phyloP scores from a whole-genome alignment of 2,113 vertebrate species.

The Sciurus niger region DNA sequence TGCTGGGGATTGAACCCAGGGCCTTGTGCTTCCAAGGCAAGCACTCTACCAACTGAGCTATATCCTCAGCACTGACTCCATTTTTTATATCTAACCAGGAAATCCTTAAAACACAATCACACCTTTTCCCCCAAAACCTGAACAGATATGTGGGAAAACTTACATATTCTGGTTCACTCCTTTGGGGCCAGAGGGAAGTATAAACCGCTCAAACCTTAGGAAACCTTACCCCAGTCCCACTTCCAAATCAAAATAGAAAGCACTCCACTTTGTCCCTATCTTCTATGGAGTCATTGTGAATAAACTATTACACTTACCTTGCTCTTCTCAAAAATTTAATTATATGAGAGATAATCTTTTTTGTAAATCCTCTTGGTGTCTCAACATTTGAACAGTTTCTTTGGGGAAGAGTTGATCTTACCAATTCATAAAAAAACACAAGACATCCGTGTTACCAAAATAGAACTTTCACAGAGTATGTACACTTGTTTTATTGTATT shows the following conservation, averaged over 20 bases:
- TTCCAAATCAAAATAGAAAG: background rate
- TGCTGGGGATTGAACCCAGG: no score
- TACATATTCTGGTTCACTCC: background rate
- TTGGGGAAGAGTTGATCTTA: background rate
- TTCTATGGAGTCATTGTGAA: background rate
- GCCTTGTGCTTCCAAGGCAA: no score
- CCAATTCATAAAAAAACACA: background rate
- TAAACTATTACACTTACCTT: background rate
- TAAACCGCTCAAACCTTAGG: background rate
- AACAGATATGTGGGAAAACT: background rate
- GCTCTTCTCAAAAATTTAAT: background rate
- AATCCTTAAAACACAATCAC: background rate
- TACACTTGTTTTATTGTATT: background rate
- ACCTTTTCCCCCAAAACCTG: background rate
- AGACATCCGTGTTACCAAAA: background rate
- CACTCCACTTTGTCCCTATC: background rate
- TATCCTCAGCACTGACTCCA: background rate
- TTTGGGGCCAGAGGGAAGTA: background rate
- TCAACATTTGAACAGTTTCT: background rate
- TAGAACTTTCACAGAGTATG: background rate
- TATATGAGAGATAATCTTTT: background rate
- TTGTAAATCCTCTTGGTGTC: background rate
- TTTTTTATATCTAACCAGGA: background rate
- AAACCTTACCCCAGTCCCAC: background rate
- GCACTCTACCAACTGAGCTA: no score